These are phyloP conservation scores for Acronicta aceris DNA, from an alignment of 2,888 invertebrate species.

Conservation along the genomic window DNA sequence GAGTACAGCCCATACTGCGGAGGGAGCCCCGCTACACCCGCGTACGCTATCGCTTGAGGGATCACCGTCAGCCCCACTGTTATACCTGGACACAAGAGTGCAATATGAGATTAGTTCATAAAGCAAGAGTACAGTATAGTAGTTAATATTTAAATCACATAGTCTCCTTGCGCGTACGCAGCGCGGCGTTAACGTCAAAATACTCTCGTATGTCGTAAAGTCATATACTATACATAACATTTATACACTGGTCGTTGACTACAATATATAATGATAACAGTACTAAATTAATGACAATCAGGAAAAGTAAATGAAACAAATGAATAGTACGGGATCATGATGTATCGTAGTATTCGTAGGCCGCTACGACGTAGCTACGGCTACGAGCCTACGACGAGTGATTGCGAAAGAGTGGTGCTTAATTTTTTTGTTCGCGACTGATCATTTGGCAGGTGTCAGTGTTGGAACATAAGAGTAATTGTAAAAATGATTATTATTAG, in stretches of 20 bases:
- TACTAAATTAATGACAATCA: too few species aligned
- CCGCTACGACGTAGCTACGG: constrained; percentile 23
- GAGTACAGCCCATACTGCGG: constrained; percentile 96
- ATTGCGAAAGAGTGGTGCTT: not conserved
- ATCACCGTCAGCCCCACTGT: constrained; percentile 94
- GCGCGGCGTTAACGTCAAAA: too few species aligned
- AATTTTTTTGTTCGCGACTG: too few species aligned
- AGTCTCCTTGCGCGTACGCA: too few species aligned
- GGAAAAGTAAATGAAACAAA: too few species aligned
- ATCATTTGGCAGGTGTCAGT: too few species aligned
- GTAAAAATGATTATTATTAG: too few species aligned
- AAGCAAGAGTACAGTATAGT: not conserved
- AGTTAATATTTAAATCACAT: too few species aligned
- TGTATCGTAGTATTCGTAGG: constrained; percentile 4
- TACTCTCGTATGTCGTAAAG: too few species aligned
- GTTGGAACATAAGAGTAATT: too few species aligned
- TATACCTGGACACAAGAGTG: constrained; percentile 70
- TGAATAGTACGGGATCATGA: not conserved
- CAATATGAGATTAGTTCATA: not conserved
- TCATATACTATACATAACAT: too few species aligned
- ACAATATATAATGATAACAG: not conserved
- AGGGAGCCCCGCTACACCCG: constrained; percentile 93
- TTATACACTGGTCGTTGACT: not conserved
- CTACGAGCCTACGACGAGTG: constrained; percentile 18
- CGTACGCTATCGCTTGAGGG: constrained; percentile 96